A percentile compares a stretch with the other conserved stretches of the same genome.
Conservation (phyloP, 2,113 vertebrate genomes). For the Hemichromis elongatus region DNA sequence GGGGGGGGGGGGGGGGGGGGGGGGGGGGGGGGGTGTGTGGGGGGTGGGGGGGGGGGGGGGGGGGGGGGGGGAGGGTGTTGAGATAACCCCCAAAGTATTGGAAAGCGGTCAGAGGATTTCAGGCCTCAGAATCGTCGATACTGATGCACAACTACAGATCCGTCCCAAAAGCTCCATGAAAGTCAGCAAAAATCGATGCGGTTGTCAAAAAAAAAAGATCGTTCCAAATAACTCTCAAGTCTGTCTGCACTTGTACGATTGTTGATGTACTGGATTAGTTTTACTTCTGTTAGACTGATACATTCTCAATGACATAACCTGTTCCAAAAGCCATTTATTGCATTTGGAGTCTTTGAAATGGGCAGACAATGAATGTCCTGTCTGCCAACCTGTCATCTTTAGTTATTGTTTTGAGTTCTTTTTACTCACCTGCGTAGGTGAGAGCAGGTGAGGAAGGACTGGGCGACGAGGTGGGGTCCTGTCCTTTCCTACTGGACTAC, state of each 20-base stretch:
- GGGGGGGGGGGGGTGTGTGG: background rate
- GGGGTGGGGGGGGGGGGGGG: too few relatives aligned
- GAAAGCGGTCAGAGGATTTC: background rate
- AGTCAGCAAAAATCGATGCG: background rate
- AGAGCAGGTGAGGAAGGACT: constrained; percentile 23
- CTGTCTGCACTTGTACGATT: background rate
- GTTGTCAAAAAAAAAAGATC: background rate
- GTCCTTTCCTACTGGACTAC: constrained; percentile 16
- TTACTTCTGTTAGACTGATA: background rate
- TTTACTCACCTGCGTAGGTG: constrained; percentile 48
- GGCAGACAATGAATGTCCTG: background rate
- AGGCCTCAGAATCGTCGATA: background rate
- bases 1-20: too few relatives aligned
- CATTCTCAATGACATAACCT: background rate
- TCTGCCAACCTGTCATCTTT: background rate
- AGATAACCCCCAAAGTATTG: background rate
- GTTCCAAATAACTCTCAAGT: background rate
- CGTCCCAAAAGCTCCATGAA: background rate
- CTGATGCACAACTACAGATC: background rate
- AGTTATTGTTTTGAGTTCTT: background rate
- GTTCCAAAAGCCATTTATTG: too few relatives aligned
- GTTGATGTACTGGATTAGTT: background rate
- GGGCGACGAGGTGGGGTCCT: background rate
- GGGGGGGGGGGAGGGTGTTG: background rate
- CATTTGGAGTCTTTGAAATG: background rate